Evolutionary conservation across 1,140 invertebrate species (phyloP).

Genomic region (Papilio polyxenes): DNA sequence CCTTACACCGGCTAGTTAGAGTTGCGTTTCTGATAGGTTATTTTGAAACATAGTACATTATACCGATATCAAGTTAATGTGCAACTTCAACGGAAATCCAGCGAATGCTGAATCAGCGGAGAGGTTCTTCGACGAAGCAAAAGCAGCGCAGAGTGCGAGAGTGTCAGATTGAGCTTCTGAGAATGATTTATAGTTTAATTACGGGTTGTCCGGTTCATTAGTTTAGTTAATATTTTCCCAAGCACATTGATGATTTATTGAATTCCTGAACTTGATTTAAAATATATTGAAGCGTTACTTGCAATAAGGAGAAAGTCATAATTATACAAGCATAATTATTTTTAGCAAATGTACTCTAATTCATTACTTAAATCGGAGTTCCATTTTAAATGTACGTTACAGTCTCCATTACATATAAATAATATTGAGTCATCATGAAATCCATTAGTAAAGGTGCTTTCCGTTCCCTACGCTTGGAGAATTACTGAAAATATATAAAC

Average conservation of each 20-base stretch:
- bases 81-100: conserved; percentile 66
- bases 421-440: conserved; percentile 18
- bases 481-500: conserved; percentile 32
- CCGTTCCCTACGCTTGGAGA: not conserved
- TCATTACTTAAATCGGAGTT: not conserved
- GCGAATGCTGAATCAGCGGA: conserved; percentile 69
- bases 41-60: conserved; percentile 27
- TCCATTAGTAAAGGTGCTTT: conserved; percentile 31
- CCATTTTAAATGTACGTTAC: not conserved
- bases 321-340: not conserved
- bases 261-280: not conserved
- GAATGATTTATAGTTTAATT: conserved; percentile 78
- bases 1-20: conserved; percentile 8
- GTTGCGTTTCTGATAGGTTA: not conserved
- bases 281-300: no score
- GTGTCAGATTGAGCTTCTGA: conserved; percentile 54
- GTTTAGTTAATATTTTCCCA: conserved; percentile 35
- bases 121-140: conserved; percentile 60
- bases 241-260: not conserved
- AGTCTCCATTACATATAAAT: not conserved
- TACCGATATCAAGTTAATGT: conserved; percentile 45
- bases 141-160: conserved; percentile 59
- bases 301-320: not conserved
- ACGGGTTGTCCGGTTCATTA: conserved; percentile 69
- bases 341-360: not conserved